Conservation (phyloP, 2,888 invertebrate genomes). For the Tridacna gigas region DNA sequence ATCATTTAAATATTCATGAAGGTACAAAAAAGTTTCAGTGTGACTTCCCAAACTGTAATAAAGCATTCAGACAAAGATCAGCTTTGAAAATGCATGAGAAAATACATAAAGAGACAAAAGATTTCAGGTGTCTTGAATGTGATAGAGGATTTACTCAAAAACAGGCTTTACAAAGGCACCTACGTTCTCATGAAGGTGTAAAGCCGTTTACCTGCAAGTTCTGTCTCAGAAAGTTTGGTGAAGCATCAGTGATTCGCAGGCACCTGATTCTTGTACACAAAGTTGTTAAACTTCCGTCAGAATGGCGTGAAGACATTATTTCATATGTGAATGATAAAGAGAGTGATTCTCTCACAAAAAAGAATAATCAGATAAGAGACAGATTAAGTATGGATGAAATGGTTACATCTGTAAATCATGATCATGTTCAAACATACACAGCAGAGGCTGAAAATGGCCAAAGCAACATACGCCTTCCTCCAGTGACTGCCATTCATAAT, state of each 20-base stretch:
- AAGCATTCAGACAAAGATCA: slow-evolving; percentile 83
- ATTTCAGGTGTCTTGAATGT: slow-evolving; percentile 83
- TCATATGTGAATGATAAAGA: slow-evolving; percentile 4
- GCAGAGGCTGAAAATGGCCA: neutral
- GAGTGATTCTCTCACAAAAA: neutral
- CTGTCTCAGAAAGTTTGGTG: slow-evolving; percentile 83
- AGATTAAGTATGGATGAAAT: neutral
- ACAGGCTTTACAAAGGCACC: slow-evolving; percentile 85
- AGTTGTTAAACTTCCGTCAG: slow-evolving; percentile 71
- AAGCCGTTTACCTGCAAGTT: slow-evolving; percentile 84
- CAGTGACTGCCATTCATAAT: slow-evolving; percentile 28
- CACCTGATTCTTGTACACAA: slow-evolving; percentile 78
- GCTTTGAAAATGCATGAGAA: slow-evolving; percentile 84
- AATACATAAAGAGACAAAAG: slow-evolving; percentile 83
- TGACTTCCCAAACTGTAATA: slow-evolving; percentile 76
- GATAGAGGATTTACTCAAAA: slow-evolving; percentile 85
- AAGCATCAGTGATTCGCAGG: slow-evolving; percentile 74
- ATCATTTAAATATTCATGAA: slow-evolving; percentile 81
- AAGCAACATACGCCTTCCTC: slow-evolving; percentile 16
- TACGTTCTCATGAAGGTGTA: slow-evolving; percentile 84
- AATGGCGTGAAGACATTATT: slow-evolving; percentile 75
- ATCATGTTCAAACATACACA: neutral
- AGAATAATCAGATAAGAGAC: neutral
- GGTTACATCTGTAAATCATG: neutral
- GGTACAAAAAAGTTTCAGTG: slow-evolving; percentile 83